Conservation (phyloP, 2,888 invertebrate species). For the Nymphalis polychloros region DNA sequence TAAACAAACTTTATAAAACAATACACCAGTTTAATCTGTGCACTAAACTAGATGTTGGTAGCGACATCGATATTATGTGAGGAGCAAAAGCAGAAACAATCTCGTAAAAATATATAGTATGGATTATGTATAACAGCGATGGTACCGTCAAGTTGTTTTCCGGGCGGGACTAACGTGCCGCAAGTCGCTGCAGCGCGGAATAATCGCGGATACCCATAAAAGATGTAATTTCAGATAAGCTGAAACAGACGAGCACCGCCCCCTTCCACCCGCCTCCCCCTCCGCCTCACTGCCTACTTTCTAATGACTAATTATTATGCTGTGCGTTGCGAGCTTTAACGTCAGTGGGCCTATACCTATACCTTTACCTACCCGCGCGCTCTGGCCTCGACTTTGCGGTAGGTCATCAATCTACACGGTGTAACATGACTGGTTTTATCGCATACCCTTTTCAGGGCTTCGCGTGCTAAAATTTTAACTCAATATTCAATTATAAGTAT, state of each 20-base stretch:
- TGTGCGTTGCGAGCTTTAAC: constrained; percentile 79
- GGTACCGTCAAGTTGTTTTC: constrained; percentile 77
- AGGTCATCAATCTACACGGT: constrained; percentile 58
- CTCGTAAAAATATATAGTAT: constrained; percentile 76
- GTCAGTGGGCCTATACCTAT: constrained; percentile 51
- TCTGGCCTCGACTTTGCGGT: constrained; percentile 58
- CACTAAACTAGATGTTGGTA: background rate
- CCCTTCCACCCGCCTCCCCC: constrained; percentile 49
- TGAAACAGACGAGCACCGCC: constrained; percentile 81
- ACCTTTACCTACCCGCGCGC: constrained; percentile 58
- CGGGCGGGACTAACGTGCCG: constrained; percentile 75
- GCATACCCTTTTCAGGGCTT: constrained; percentile 36
- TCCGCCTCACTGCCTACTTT: constrained; percentile 75
- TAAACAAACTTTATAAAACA: background rate
- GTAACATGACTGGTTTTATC: constrained; percentile 49
- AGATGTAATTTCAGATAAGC: constrained; percentile 83
- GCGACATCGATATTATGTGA: constrained; percentile 42
- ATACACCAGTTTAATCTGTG: background rate
- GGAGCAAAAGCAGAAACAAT: constrained; percentile 65
- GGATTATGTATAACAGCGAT: constrained; percentile 77
- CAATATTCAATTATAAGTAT: no score
- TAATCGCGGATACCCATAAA: constrained; percentile 82
- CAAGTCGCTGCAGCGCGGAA: constrained; percentile 80
- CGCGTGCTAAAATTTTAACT: constrained; percentile 30
- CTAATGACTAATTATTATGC: constrained; percentile 83